Evolutionary conservation across 2,797 vertebrate species (phyloP), one percentile per base, ranked within the genome.

Genomic region (Sparus aurata): DNA sequence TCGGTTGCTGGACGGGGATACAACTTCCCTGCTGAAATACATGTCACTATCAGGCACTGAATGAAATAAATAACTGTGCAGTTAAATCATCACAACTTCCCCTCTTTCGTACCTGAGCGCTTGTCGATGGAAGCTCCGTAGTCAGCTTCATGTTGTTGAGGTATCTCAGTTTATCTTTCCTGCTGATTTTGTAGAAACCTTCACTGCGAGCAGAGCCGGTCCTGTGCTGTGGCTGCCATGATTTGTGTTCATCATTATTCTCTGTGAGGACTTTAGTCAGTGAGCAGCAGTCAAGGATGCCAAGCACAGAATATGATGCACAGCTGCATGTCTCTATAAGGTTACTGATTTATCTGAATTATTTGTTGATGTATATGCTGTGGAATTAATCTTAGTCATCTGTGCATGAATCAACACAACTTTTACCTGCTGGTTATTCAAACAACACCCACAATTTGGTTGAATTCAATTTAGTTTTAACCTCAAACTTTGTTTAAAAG

Each of bases 161-260:
- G 94, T 98, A 97, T 94, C 94, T 96, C 34, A 97, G 88, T 93
- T 99, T 99, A 75, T 99, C 98, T 75, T 95, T 96, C 91, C 94
- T 95, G 92, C 97, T 97, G 41, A 99, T 98, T 93, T 94, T 96
- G 90, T 99, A 99, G 90, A 97, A 99, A 67, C 98, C 98, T 93
- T 99, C 98, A 0, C 95, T 98, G 69, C 98, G 97, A 9, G 98
- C 98, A 0, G 96, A 98, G 83, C 97, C 98, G 0, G 97, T 98
- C 76, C 95, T 82, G 6, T 99, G 98, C 66, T 94, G 93, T 0
- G 93, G 95, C 89, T 93, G 94, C 66, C 96, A 96, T 0, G 94
- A 92, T 0, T 90, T 93, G 50, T 91, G 92, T 18, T 95, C 96
- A 85, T 96, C 96, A 22, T 93, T 94, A 87, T 94, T 94, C 65